A percentile compares a stretch with the other conserved stretches of the same genome.
phyloP scores from a whole-genome alignment of 1,140 invertebrate species.

The Trichogramma pretiosum region DNA sequence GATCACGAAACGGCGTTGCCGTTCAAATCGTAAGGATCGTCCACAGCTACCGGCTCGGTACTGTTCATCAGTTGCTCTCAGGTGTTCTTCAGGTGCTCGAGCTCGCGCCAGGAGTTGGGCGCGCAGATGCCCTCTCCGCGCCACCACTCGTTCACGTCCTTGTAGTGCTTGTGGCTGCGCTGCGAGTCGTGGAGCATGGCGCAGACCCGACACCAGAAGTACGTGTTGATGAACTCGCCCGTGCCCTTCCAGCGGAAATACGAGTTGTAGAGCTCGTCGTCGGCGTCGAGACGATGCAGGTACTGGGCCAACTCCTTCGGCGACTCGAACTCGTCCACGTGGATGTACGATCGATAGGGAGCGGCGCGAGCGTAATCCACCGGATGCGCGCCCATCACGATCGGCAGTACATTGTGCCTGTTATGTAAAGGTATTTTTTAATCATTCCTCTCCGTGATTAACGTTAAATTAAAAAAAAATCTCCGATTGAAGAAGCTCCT shows the following conservation, averaged over 20 bases:
- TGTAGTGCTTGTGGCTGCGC: constrained; percentile 58
- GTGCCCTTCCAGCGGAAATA: constrained; percentile 88
- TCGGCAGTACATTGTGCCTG: constrained; percentile 80
- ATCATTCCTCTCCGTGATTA: too few species aligned
- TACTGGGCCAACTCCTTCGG: constrained; percentile 78
- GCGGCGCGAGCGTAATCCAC: constrained; percentile 81
- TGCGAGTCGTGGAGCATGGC: constrained; percentile 72
- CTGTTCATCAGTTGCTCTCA: constrained; percentile 12
- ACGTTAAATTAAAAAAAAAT: background rate
- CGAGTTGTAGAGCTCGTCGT: constrained; percentile 83
- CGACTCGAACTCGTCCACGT: constrained; percentile 87
- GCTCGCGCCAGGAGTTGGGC: constrained; percentile 56
- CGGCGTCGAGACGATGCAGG: constrained; percentile 70
- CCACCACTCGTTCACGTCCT: constrained; percentile 83
- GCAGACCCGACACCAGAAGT: constrained; percentile 92
- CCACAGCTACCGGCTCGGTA: background rate
- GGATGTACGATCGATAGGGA: constrained; percentile 82
- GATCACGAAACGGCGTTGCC: background rate
- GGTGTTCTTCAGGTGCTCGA: constrained; percentile 27
- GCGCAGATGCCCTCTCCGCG: constrained; percentile 65
- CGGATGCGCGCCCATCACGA: constrained; percentile 90
- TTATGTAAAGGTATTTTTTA: background rate
- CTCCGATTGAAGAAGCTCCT: constrained; percentile 26
- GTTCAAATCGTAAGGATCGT: background rate
- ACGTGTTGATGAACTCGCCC: constrained; percentile 89